Evolutionary conservation across 2,113 vertebrate species (phyloP).

Genomic region (Platichthys flesus): DNA sequence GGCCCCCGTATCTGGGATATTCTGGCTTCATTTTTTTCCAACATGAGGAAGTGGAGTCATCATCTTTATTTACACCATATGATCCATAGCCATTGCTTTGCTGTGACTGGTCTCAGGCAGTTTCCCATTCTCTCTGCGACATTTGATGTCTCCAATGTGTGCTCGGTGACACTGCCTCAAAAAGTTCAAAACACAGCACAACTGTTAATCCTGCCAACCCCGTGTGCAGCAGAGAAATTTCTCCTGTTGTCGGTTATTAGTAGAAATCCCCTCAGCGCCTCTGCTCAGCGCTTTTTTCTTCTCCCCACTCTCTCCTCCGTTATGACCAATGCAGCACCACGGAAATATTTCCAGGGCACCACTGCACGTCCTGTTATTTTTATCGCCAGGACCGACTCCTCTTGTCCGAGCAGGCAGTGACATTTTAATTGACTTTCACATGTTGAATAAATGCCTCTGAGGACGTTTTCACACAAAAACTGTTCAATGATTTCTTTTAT

Average conservation of each 20-base stretch:
- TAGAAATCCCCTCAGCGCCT: not conserved
- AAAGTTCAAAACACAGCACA: not conserved
- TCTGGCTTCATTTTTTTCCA: too few relatives aligned
- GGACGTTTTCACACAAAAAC: slow-evolving; percentile 8
- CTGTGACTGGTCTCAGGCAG: too few relatives aligned
- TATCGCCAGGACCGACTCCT: not conserved
- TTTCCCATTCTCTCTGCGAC: too few relatives aligned
- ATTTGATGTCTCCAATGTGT: too few relatives aligned
- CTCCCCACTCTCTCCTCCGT: not conserved
- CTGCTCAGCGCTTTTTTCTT: not conserved
- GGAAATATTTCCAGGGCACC: not conserved
- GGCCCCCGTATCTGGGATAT: too few relatives aligned
- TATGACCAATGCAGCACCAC: not conserved
- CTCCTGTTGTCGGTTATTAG: not conserved
- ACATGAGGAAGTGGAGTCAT: too few relatives aligned
- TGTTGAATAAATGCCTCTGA: not conserved
- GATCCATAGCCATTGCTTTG: too few relatives aligned
- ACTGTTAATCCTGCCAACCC: too few relatives aligned
- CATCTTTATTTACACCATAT: too few relatives aligned
- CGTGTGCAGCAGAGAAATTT: not conserved
- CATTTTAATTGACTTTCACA: slow-evolving; percentile 7
- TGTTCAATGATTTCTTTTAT: not conserved
- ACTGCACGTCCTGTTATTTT: not conserved
- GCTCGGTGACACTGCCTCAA: too few relatives aligned
- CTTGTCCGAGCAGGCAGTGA: slow-evolving; percentile 12